Evolutionary conservation across 2,113 vertebrate species (phyloP).

Genomic region (Malurus elegans): DNA sequence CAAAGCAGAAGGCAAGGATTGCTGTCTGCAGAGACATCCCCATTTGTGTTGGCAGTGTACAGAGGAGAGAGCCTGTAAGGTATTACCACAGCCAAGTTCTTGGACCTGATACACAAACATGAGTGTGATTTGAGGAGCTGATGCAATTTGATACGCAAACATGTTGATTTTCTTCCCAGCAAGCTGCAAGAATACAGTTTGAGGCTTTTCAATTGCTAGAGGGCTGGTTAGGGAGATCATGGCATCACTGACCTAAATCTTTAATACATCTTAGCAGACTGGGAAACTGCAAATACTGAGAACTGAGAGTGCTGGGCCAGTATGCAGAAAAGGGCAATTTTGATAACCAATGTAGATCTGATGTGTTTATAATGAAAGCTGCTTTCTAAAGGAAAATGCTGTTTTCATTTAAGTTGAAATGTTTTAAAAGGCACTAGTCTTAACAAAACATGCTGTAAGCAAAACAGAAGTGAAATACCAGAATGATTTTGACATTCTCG

Average conservation of each 20-base stretch:
- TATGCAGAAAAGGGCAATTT: background rate
- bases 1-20: slow-evolving; percentile 13
- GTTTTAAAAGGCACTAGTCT: background rate
- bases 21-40: slow-evolving; percentile 8
- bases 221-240: background rate
- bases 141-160: background rate
- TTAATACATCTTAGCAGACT: slow-evolving; percentile 4
- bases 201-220: background rate
- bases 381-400: background rate
- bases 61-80: background rate
- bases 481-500: background rate
- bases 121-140: background rate
- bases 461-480: background rate
- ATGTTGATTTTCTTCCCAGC: slow-evolving; percentile 12
- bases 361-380: background rate
- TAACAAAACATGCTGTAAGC: background rate
- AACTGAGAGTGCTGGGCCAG: background rate
- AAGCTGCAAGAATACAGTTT: background rate
- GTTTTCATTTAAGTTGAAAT: background rate
- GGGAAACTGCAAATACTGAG: background rate
- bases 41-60: slow-evolving; percentile 2
- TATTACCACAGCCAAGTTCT: background rate
- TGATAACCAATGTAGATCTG: background rate
- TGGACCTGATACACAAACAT: background rate
- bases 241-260: background rate